Percentiles rank a stretch among this genome's conserved stretches.
Conservation (phyloP, 2,888 invertebrate genomes). For the Drosophila setosimentum region DNA sequence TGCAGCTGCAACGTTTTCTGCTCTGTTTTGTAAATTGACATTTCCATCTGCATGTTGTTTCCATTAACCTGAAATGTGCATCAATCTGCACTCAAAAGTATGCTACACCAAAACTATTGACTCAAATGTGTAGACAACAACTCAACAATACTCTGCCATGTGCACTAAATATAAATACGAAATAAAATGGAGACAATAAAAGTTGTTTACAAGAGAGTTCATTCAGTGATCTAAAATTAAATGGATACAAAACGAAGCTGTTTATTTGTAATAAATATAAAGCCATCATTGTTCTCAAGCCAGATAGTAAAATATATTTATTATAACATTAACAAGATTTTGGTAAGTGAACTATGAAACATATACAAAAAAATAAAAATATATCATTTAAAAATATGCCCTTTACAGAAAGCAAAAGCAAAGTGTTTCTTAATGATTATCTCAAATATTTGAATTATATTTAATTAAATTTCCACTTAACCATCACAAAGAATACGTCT, state of each 20-base stretch:
- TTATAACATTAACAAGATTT: neutral
- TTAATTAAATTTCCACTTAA: neutral
- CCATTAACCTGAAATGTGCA: conserved; percentile 45
- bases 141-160: conserved; percentile 9
- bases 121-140: neutral
- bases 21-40: conserved; percentile 45
- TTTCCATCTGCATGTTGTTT: conserved; percentile 24
- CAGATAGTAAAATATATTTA: neutral
- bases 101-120: conserved; percentile 17
- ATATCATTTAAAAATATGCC: neutral
- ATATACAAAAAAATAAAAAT: neutral
- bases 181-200: no score
- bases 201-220: neutral
- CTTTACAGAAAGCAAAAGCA: neutral
- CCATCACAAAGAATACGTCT: neutral
- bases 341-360: neutral
- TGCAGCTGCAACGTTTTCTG: conserved; percentile 20
- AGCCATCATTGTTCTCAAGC: neutral
- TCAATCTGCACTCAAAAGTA: conserved; percentile 33
- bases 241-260: neutral
- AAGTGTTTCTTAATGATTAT: neutral
- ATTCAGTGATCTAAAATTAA: neutral
- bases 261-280: neutral
- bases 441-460: neutral
- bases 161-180: neutral